Conservation (phyloP, 2,888 invertebrate genomes). For the Synanthedon vespiformis region DNA sequence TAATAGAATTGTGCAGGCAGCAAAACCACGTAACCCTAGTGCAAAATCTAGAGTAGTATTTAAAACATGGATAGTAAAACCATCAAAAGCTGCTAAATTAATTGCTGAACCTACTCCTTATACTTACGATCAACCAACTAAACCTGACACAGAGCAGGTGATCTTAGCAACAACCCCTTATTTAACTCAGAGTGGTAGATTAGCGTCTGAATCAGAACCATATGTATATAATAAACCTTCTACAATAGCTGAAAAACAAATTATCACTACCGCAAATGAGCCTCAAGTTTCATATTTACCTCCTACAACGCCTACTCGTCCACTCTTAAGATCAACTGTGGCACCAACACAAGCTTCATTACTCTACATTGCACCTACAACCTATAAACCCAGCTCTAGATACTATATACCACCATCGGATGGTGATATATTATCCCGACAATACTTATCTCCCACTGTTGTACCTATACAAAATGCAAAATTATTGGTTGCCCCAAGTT, state of each 20-base stretch:
- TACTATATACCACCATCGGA: conserved; percentile 39
- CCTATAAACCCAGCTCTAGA: conserved; percentile 36
- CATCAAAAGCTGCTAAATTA: conserved; percentile 40
- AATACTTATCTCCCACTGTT: conserved; percentile 33
- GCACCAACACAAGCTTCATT: conserved; percentile 32
- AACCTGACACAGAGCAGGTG: conserved; percentile 23
- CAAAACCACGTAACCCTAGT: conserved; percentile 32
- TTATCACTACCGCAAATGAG: conserved; percentile 18
- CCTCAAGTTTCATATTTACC: conserved; percentile 23
- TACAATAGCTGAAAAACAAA: conserved; percentile 23
- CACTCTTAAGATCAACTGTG: conserved; percentile 14
- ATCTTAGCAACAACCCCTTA: conserved; percentile 31
- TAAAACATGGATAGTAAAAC: conserved; percentile 60
- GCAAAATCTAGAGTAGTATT: conserved; percentile 48
- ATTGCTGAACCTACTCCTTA: conserved; percentile 37
- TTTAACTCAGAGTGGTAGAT: conserved; percentile 7
- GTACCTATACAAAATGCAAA: conserved; percentile 24
- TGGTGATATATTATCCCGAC: conserved; percentile 23
- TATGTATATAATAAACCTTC: conserved; percentile 28
- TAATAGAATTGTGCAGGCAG: conserved; percentile 39
- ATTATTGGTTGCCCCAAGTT: conserved; percentile 22
- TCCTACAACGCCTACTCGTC: conserved; percentile 20
- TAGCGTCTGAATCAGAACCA: conserved; percentile 6
- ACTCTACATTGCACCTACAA: conserved; percentile 38
- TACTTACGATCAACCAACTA: conserved; percentile 31